Evolutionary conservation across 2,113 vertebrate genomes (phyloP).

Genomic region (Natator depressus): DNA sequence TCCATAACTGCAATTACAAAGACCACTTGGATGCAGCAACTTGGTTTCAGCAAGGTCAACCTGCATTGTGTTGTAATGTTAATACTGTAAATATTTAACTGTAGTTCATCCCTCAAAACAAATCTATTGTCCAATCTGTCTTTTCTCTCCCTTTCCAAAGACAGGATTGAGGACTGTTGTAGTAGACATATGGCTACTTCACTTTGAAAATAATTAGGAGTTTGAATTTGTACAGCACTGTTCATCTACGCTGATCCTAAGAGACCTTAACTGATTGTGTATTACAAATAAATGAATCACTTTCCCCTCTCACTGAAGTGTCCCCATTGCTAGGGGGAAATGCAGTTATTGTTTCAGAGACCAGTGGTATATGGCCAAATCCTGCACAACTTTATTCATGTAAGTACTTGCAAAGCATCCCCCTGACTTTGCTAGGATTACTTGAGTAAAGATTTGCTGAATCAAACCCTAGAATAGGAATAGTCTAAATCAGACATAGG

Average conservation of each 20-base stretch:
- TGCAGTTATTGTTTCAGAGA: neutral
- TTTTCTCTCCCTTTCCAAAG: neutral
- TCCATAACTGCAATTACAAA: neutral
- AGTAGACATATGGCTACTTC: neutral
- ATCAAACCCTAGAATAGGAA: neutral
- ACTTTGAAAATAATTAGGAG: neutral
- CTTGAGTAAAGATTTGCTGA: neutral
- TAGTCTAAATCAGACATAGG: neutral
- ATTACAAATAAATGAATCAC: neutral
- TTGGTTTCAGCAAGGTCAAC: neutral
- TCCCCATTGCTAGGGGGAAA: neutral
- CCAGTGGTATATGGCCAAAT: neutral
- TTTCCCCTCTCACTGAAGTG: neutral
- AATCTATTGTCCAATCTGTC: neutral
- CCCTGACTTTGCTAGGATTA: neutral
- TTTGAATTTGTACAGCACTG: neutral
- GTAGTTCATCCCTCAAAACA: neutral
- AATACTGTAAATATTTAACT: neutral
- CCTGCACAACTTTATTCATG: neutral
- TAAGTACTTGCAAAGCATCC: neutral
- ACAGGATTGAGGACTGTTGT: neutral
- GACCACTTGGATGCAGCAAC: neutral
- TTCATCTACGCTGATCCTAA: neutral
- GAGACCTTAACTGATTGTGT: neutral
- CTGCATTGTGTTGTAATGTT: neutral